phyloP scores from a whole-genome alignment of 2,113 vertebrate genomes.

The sheep (Ovis aries) region DNA sequence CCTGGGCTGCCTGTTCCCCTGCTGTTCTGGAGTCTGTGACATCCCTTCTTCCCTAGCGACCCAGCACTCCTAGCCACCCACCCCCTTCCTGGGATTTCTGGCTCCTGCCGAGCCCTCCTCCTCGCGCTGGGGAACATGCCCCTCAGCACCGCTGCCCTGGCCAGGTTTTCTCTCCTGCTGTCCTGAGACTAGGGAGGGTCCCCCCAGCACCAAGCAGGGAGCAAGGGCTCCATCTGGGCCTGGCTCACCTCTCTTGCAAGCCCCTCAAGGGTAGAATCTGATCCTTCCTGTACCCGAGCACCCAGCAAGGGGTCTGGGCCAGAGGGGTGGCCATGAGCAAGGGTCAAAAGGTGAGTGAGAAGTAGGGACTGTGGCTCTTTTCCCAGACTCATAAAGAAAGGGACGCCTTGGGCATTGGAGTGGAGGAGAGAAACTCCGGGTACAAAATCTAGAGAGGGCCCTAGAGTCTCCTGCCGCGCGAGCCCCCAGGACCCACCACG shows the following conservation, averaged over 20 bases:
- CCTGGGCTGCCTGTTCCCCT: not conserved
- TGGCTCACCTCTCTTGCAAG: conserved; percentile 84
- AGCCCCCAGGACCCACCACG: rapidly evolving
- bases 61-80: not conserved
- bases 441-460: not conserved
- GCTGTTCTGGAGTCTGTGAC: not conserved
- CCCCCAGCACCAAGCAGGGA: conserved; percentile 80
- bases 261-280: conserved; percentile 61
- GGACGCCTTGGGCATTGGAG: not conserved
- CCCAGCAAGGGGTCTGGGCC: not conserved
- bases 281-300: not conserved
- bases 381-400: not conserved
- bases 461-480: not conserved
- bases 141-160: not conserved
- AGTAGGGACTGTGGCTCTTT: not conserved
- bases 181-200: conserved; percentile 86
- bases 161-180: conserved; percentile 81
- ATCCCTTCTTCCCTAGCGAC: not conserved
- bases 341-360: not conserved
- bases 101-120: not conserved
- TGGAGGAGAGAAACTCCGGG: not conserved
- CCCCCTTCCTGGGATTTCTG: not conserved
- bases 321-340: not conserved
- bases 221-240: conserved; percentile 81
- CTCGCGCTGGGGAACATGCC: not conserved